Base-by-base conservation (phyloP, 2,113 vertebrate genomes). In the Rhinopomastus cyanomelas region DNA sequence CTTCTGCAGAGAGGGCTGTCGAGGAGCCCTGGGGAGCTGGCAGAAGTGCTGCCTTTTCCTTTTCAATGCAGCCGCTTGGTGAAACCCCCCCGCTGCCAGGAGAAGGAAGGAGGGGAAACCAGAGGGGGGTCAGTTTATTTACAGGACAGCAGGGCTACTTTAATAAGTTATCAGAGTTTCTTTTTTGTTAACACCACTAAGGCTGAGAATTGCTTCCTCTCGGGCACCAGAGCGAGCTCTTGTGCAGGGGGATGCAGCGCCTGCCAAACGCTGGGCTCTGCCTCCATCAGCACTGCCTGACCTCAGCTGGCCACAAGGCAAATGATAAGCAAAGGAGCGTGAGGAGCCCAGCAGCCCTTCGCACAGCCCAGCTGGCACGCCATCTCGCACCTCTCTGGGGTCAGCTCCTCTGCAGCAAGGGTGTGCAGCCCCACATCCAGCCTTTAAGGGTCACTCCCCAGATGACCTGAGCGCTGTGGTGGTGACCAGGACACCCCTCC, bases 401-500 rank as follows among this genome's bases (percentile, higher is more conserved):
- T n/a, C n/a, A n/a, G 46, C 14, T 44, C 55, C 12, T 11, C 66
- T 16, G 16, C 49, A 71, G 19, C 29, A 29, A 74, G 32, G 12
- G 15, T 27, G 83, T 62, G 64, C 46, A 42, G 39, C 16, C 57
- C 25, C 8, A 5, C 1, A 1, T 36, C 46, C 46, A 32, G 9
- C 5, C 37, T 55, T 49, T 51, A 59, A 79, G 69, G 2, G 6
- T 11, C 55, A 49, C 18, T 15, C 26, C 0, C 0, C 12, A 42
- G 39, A 55, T 46, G 22, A 8, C 6, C 1, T 1, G 60, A 0
- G 0, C 0, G 2, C 12, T 69, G n/a, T 0, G 1, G 16, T n/a
- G 65, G 22, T 1, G 12, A 10, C 3, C 19, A 14, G 36, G 14
- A 37, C 42, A 61, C 2, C 18, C 8, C 11, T 64, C 51, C 22